phyloP scores from a whole-genome alignment of 2,113 vertebrate genomes.

The Zapus hudsonius region DNA sequence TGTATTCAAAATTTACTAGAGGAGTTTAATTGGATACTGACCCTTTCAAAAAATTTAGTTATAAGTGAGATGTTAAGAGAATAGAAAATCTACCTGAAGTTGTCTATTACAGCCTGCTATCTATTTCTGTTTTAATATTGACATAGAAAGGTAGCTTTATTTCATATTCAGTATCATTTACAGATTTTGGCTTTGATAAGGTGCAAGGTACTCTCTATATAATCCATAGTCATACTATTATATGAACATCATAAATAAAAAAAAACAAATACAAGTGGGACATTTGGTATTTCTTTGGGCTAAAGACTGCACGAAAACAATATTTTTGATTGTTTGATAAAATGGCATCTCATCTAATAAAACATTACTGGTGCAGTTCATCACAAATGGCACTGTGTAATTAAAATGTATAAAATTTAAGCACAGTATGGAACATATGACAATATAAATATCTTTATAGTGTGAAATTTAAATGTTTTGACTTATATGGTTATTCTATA shows the following conservation, averaged over 20 bases:
- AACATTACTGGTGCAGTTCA: constrained; percentile 17
- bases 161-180: constrained; percentile 9
- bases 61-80: constrained; percentile 70
- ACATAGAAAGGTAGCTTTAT: not conserved
- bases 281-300: constrained; percentile 41
- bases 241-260: constrained; percentile 65
- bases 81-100: constrained; percentile 47
- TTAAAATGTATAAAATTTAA: constrained; percentile 12
- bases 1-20: constrained; percentile 78
- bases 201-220: not conserved
- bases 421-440: constrained; percentile 42
- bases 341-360: constrained; percentile 38
- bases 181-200: constrained; percentile 52
- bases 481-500: constrained; percentile 39
- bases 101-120: not conserved
- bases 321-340: constrained; percentile 26
- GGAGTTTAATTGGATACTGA: constrained; percentile 83
- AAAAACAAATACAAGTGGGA: constrained; percentile 52
- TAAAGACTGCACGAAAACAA: constrained; percentile 52
- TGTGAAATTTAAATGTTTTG: constrained; percentile 47
- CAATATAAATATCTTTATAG: constrained; percentile 13
- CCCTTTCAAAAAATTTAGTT: constrained; percentile 76
- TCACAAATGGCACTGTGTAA: not conserved
- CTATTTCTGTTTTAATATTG: constrained; percentile 46
- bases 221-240: constrained; percentile 34